Evolutionary conservation across 2,888 invertebrate genomes (phyloP), one percentile per base, ranked within the genome.

Genomic region (Elysia crispata): DNA sequence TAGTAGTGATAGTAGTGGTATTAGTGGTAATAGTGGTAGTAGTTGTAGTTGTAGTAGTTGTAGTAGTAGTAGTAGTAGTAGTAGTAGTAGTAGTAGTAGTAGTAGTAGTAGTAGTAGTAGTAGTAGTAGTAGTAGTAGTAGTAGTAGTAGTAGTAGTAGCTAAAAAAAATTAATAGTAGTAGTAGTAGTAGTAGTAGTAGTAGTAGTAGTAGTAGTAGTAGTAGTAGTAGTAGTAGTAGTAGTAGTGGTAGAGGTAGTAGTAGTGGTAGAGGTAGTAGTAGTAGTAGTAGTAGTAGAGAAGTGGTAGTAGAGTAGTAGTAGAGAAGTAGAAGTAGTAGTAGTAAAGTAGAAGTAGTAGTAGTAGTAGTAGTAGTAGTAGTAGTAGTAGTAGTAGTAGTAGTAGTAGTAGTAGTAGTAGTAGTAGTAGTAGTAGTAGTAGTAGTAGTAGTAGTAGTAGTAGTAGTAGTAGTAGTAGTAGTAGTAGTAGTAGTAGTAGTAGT

Each of bases 11-110:
- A n/a, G n/a, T n/a, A n/a, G n/a, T n/a, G n/a, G n/a, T n/a, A n/a
- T n/a, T n/a, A n/a, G n/a, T n/a, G n/a, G n/a, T n/a, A n/a, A n/a
- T n/a, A n/a, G n/a, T 60, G 25, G 8, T 60, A 60, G 60, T 60
- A 60, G 67, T 30, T 23, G 67, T 67, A n/a, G 67, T 1, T 23
- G 0, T 30, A 67, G 1, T 60, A 60, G 8, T 60, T 23, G 60
- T 60, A 60, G 60, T 60, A 15, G 60, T 23, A 67, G 67, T 1
- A 67, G 67, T 1, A 67, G 67, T 67, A 67, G 67, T 67, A 67
- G 67, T 67, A 67, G 67, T 67, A 67, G 67, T 67, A 67, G 67
- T 67, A 67, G 67, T 67, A 67, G 67, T 67, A 67, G 67, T 67
- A 67, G 67, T 67, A 67, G 67, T 67, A 67, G 67, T 67, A 67